Evolutionary conservation across 2,797 vertebrate genomes (phyloP), one percentile per base, ranked within the genome.

Genomic region (Myoxocephalus aenaeus): DNA sequence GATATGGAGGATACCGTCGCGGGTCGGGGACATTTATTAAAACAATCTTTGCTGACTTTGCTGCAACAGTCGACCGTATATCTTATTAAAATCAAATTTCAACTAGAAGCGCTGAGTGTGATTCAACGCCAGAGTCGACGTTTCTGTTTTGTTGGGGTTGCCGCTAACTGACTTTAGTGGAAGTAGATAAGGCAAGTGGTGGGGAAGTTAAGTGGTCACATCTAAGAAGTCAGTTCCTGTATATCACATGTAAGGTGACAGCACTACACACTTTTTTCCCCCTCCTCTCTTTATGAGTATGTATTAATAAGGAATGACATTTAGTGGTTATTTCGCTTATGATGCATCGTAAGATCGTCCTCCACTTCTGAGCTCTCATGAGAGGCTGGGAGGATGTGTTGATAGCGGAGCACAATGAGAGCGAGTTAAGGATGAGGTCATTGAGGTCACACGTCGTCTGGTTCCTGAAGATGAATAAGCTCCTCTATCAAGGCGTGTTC

Each of bases 21-120:
- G 13, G 68, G 79, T 75, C 15, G 34, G 66, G 27, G 71, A 79
- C 11, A 1, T 77, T 87, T 75, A 88, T 84, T 88, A 79, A 81
- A 80, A 36, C 14, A 7, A 36, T 61, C 5, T 76, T 74, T 76
- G 79, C 82, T 77, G 69, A 80, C 71, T 80, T 71, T 48, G 53
- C 73, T 14, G 73, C 50, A 22, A 34, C 51, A 53, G 51, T 63
- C 22, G 12, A 29, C 11, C 34, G 44, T 67, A 77, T 80, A 70
- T 85, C 67, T 77, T 18, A n/a, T 51, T 22, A n/a, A 54, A 77
- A 81, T 72, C 29, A 51, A 56, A 80, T 88, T 86, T 79, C 15
- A 66, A 44, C 61, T 9, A 34, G 76, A 74, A 57, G 27, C 2
- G 0, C 9, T 56, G 13, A 22, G 18, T 38, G 56, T 22, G 40